phyloP scores from a whole-genome alignment of 2,797 vertebrate species.

The Peromyscus eremicus region DNA sequence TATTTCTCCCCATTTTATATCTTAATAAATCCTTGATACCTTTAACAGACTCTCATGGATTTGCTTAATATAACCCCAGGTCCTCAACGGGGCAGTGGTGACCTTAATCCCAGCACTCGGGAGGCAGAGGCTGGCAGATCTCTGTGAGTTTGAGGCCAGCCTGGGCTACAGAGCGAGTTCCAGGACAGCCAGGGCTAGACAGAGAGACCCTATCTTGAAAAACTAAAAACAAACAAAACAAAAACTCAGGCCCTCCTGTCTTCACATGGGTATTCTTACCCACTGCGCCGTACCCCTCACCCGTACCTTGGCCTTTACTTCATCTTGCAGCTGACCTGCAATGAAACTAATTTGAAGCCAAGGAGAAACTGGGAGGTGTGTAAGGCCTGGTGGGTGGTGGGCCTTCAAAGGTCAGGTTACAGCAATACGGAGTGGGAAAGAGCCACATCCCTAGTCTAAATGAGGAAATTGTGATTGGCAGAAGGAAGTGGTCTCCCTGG shows the following conservation, averaged over 20 bases:
- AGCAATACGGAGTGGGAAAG: background rate
- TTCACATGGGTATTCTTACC: background rate
- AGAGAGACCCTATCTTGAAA: background rate
- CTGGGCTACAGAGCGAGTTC: background rate
- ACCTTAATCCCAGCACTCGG: background rate
- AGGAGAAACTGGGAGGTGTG: background rate
- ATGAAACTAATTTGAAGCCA: background rate
- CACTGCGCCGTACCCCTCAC: background rate
- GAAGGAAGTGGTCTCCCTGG: background rate
- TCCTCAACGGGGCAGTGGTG: background rate
- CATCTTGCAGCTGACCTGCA: background rate
- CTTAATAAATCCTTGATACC: too few species aligned
- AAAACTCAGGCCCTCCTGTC: background rate
- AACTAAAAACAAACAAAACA: background rate
- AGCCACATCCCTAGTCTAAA: background rate
- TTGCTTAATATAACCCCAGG: background rate
- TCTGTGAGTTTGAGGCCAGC: background rate
- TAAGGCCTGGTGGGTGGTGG: background rate
- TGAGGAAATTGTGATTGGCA: background rate
- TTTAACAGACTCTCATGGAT: too few species aligned
- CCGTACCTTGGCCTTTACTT: conserved; percentile 20
- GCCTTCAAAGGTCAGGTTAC: conserved; percentile 2
- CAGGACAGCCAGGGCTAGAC: background rate
- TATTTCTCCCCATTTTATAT: too few species aligned
- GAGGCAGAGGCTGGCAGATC: background rate